Conservation (phyloP, 2,113 vertebrate genomes). For the Marmota monax region DNA sequence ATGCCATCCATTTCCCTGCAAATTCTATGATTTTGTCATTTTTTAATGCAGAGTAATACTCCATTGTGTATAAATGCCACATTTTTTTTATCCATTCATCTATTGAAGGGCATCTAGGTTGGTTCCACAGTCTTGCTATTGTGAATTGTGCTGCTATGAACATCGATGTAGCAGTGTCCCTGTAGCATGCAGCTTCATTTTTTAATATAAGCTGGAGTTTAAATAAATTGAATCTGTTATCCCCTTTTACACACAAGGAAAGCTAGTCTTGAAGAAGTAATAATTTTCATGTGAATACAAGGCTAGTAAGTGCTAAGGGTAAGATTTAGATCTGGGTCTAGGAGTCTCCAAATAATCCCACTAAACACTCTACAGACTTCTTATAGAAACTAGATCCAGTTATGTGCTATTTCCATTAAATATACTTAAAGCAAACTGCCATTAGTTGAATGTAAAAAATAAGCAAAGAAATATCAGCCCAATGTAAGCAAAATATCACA, state of each 20-base stretch:
- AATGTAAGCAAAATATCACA: constrained; percentile 10
- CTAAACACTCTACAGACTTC: not conserved
- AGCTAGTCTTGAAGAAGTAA: not conserved
- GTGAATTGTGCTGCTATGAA: too few species aligned
- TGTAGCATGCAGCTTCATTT: not conserved
- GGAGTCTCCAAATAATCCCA: not conserved
- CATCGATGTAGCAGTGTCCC: too few species aligned
- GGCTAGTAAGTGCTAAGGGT: not conserved
- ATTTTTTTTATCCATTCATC: too few species aligned
- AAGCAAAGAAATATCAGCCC: not conserved
- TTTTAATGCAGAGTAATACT: too few species aligned
- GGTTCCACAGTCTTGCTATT: too few species aligned
- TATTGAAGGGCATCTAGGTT: too few species aligned
- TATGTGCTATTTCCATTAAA: not conserved
- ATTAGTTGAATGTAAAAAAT: constrained; percentile 26
- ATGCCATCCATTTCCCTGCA: too few species aligned
- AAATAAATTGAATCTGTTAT: not conserved
- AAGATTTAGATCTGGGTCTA: constrained; percentile 11
- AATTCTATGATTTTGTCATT: too few species aligned
- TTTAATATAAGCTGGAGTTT: not conserved
- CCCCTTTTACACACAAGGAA: constrained; percentile 33
- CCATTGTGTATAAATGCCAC: too few species aligned
- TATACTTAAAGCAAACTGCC: not conserved
- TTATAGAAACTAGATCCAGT: not conserved
- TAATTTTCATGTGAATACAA: not conserved